phyloP scores from a whole-genome alignment of 2,113 vertebrate species.

The Thamnophis sirtalis region DNA sequence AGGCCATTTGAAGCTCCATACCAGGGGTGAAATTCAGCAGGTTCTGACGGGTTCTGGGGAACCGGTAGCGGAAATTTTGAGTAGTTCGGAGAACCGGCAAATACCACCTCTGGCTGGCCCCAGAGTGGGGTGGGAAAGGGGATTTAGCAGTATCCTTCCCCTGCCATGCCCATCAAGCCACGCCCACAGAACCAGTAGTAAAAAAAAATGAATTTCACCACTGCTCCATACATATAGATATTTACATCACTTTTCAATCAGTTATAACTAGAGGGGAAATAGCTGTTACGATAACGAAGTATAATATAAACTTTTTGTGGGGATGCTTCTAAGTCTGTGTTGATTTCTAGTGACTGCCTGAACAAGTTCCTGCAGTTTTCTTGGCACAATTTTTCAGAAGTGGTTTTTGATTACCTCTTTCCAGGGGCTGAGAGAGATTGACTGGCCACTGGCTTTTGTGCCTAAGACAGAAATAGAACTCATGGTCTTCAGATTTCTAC shows the following conservation, averaged over 20 bases:
- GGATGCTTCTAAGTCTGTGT: not conserved
- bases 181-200: too few relatives aligned
- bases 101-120: too few relatives aligned
- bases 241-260: not conserved
- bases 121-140: too few relatives aligned
- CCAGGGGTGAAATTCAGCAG: too few relatives aligned
- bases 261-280: not conserved
- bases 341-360: not conserved
- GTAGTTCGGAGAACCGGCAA: too few relatives aligned
- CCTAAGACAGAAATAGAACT: not conserved
- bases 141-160: too few relatives aligned
- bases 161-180: too few relatives aligned
- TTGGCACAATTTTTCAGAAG: not conserved
- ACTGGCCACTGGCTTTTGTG: not conserved
- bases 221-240: not conserved
- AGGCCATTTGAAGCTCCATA: not conserved
- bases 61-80: too few relatives aligned
- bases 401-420: not conserved
- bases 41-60: too few relatives aligned
- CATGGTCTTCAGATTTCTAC: not conserved
- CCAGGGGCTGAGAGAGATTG: not conserved
- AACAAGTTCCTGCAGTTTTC: not conserved
- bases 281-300: not conserved
- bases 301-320: not conserved
- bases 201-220: too few relatives aligned